Evolutionary conservation across 2,888 invertebrate species (phyloP), one percentile per base, ranked within the genome.

Genomic region (Rotaria magnacalcarata): DNA sequence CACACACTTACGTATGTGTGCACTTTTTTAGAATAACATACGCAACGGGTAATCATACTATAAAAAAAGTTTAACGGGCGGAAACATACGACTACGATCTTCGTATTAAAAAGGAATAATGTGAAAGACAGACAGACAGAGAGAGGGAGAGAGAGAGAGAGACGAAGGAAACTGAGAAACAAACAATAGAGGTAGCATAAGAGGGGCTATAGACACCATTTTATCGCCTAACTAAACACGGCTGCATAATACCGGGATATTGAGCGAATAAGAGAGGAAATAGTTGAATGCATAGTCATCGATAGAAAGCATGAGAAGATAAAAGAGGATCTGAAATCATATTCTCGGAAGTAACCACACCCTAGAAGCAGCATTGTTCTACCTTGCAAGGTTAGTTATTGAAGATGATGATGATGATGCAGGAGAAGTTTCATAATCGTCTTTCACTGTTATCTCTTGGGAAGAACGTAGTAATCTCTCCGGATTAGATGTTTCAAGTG

Each of bases 71-170:
- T 80, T 80, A 80, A 80, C 80, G 24, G 80, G n/a, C 47, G 80
- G 80, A 80, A 80, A n/a, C 47, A 47, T 24, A 43, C 43, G 47
- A 80, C 80, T 80, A 80, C 47, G 80, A 80, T 80, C 80, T 80
- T 80, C 80, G 47, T 80, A 80, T 80, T 80, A 80, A 80, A 80
- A 80, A 34, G 34, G 67, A 67, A 67, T 41, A 19, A 67, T 67
- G 27, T 67, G 14, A 67, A 67, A 34, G 34, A 19, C 16, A 27
- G 34, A 34, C 0, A 34, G 34, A n/a, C n/a, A 34, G 34, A 34
- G 34, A 34, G 34, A 34, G 34, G 2, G 34, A 34, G 34, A 34
- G 34, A 34, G 34, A 34, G 34, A 34, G 34, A 19, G 34, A 27
- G 34, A 34, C 5, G 34, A 34, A 27, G 19, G 27, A 34, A 34